Percentiles rank a stretch among this genome's conserved stretches.
Conservation (phyloP, 2,797 vertebrate species). For the Cetoscarus ocellatus region DNA sequence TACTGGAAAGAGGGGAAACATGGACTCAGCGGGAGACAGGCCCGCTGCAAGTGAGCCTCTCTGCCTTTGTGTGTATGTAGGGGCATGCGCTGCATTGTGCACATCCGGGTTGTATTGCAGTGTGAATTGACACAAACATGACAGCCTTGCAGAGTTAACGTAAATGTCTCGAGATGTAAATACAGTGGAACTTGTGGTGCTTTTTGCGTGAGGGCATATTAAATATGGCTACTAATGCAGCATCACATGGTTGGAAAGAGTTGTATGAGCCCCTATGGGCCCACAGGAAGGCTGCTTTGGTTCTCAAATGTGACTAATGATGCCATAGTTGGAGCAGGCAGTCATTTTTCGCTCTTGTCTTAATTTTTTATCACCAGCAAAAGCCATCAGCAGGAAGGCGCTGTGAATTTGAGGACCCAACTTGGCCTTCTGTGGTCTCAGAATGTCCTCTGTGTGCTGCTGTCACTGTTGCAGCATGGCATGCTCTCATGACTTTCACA, state of each 20-base stretch:
- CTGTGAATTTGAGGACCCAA: constrained; percentile 10
- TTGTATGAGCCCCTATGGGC: constrained; percentile 17
- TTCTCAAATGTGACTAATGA: constrained; percentile 3
- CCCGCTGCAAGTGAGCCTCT: no score
- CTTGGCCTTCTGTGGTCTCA: not conserved
- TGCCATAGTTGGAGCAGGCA: not conserved
- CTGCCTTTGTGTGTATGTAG: no score
- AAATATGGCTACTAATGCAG: not conserved
- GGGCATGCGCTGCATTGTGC: no score
- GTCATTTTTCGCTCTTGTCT: not conserved
- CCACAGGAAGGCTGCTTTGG: constrained; percentile 20
- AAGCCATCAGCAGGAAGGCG: not conserved
- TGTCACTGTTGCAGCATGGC: constrained; percentile 16
- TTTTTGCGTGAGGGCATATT: no score
- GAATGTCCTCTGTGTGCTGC: constrained; percentile 22
- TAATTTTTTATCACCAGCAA: not conserved
- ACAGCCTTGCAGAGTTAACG: no score
- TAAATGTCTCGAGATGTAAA: no score
- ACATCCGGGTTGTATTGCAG: no score
- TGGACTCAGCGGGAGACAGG: no score
- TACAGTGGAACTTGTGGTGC: no score
- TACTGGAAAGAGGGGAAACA: no score
- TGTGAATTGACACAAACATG: no score
- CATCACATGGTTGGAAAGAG: constrained; percentile 4
- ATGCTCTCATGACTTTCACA: constrained; percentile 10